These are phyloP conservation scores for Lasioglossum leucozonium DNA, from an alignment of 2,888 invertebrate genomes.

Conservation along the genomic window DNA sequence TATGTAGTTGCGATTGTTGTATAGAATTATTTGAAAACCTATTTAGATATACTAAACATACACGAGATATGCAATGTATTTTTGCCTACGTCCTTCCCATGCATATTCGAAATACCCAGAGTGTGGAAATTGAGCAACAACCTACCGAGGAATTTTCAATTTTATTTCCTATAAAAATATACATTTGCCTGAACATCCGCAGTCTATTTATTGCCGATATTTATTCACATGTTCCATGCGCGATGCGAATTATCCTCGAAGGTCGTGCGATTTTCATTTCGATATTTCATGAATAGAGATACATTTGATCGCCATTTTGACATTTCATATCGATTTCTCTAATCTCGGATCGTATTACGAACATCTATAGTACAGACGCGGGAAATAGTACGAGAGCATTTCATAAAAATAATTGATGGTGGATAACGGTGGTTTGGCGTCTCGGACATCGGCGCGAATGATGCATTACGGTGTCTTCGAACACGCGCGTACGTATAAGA, in stretches of 20 bases:
- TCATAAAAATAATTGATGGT: conserved; percentile 32
- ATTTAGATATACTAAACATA: not conserved
- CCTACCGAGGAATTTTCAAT: not conserved
- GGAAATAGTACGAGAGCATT: not conserved
- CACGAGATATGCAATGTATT: not conserved
- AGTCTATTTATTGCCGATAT: not conserved
- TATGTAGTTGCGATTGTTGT: not conserved
- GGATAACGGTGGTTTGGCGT: conserved; percentile 13
- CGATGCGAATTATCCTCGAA: not conserved
- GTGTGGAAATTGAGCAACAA: not conserved
- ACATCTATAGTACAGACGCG: not conserved
- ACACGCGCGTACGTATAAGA: not conserved
- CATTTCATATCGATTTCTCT: conserved; percentile 10
- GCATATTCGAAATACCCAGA: not conserved
- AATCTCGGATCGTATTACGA: conserved; percentile 12
- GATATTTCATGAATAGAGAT: not conserved
- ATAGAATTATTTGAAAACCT: not conserved
- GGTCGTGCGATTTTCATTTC: not conserved
- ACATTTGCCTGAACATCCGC: not conserved
- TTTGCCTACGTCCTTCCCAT: not conserved
- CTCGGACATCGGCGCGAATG: conserved; percentile 6
- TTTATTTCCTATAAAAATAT: not conserved
- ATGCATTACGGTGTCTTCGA: not conserved
- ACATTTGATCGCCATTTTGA: not conserved
- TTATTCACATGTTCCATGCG: not conserved